phyloP scores from a whole-genome alignment of 92 coral and sea anemone species.

The Actinostola sp. region DNA sequence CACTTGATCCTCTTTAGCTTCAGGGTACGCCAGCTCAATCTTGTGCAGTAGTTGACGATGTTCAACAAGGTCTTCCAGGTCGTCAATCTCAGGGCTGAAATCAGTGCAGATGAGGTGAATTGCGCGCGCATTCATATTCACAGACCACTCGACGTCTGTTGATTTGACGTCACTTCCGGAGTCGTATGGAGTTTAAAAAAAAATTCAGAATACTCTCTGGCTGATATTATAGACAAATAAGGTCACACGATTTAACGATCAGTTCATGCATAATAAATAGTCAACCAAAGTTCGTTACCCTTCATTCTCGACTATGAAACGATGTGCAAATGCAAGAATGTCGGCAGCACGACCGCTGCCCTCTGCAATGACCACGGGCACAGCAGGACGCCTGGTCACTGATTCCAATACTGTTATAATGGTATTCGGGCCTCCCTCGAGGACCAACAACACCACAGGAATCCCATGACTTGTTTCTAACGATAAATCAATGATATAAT shows the following conservation, averaged over 20 bases:
- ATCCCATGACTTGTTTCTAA: constrained; percentile 59
- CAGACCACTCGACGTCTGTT: too few relatives aligned
- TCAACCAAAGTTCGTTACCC: constrained; percentile 40
- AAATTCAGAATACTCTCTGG: too few relatives aligned
- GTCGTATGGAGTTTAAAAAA: too few relatives aligned
- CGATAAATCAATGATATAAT: background rate
- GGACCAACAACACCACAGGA: constrained; percentile 88
- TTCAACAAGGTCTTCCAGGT: constrained; percentile 74
- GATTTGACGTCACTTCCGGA: too few relatives aligned
- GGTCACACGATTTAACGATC: too few relatives aligned
- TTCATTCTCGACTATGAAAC: constrained; percentile 57
- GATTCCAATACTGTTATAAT: constrained; percentile 82
- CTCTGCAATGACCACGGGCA: constrained; percentile 94
- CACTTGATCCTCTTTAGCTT: constrained; percentile 55
- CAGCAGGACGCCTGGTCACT: constrained; percentile 84
- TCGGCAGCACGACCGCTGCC: constrained; percentile 98
- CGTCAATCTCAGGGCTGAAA: constrained; percentile 64
- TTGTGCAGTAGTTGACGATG: constrained; percentile 70
- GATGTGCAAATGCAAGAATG: constrained; percentile 81
- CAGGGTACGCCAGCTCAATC: constrained; percentile 84
- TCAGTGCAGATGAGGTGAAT: too few relatives aligned
- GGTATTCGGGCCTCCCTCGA: constrained; percentile 89
- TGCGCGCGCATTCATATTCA: too few relatives aligned
- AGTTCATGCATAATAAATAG: too few relatives aligned
- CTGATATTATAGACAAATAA: too few relatives aligned